Percentiles rank a stretch among this genome's conserved stretches.
Evolutionary conservation across 2,113 vertebrate species (phyloP).

Genomic region (Formicarius rufipectus): DNA sequence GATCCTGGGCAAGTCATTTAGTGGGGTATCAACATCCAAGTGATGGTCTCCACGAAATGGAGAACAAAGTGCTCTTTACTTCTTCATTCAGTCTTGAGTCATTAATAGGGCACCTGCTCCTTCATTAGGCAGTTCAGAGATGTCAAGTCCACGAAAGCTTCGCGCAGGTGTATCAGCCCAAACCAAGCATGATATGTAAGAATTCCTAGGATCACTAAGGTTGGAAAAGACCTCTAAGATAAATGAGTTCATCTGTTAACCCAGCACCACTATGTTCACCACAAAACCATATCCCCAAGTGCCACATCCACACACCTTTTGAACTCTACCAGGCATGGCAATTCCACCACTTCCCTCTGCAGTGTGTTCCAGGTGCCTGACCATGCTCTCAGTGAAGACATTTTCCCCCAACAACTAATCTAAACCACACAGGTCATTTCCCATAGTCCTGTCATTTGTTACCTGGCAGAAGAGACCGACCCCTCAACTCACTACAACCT

Average conservation of each 20-base stretch:
- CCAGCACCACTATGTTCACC: accelerated
- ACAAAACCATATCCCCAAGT: not conserved
- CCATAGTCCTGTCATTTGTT: not conserved
- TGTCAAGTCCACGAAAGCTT: not conserved
- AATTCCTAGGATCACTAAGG: not conserved
- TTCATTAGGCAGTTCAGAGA: not conserved
- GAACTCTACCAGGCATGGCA: not conserved
- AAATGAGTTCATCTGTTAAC: not conserved
- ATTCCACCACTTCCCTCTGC: not conserved
- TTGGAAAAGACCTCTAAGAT: not conserved
- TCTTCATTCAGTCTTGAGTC: not conserved
- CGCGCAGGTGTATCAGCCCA: not conserved
- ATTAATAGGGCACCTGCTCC: not conserved
- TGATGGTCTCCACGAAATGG: not conserved
- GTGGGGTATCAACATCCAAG: not conserved
- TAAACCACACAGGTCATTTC: not conserved
- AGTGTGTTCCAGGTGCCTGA: not conserved
- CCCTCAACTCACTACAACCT: not conserved
- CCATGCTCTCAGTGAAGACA: not conserved
- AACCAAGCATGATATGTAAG: accelerated
- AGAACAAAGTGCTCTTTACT: not conserved
- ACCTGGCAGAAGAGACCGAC: not conserved
- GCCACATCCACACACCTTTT: not conserved
- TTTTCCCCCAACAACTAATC: not conserved
- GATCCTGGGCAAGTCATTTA: not conserved